A percentile compares a stretch with the other conserved stretches of the same genome.
Conservation (phyloP, 2,113 vertebrate genomes). For the Passer domesticus region DNA sequence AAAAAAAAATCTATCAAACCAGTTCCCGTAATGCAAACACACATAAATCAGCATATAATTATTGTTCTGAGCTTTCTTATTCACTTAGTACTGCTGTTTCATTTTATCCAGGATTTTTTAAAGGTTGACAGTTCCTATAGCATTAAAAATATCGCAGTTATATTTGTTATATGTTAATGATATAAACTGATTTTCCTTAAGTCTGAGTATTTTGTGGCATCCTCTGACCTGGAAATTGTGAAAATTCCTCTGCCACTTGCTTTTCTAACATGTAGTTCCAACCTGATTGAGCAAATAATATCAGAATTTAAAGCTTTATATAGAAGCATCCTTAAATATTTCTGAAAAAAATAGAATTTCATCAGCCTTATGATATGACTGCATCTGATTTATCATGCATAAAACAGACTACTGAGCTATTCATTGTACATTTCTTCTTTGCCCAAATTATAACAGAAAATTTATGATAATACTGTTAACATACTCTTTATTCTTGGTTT, state of each 20-base stretch:
- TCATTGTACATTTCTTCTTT: background rate
- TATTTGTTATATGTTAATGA: background rate
- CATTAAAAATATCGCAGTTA: background rate
- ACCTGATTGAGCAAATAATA: background rate
- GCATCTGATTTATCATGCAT: background rate
- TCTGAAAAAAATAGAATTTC: background rate
- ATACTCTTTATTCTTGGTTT: background rate
- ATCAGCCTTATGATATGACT: background rate
- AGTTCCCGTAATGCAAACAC: background rate
- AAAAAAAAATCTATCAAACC: background rate
- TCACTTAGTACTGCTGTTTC: background rate
- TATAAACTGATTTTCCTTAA: background rate
- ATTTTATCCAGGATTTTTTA: background rate
- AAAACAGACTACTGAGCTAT: background rate
- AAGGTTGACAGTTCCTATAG: background rate
- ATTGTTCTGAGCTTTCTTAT: background rate
- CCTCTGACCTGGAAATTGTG: background rate
- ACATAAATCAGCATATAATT: background rate
- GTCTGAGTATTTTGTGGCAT: background rate
- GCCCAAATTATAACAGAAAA: background rate
- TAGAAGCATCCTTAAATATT: background rate
- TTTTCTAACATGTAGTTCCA: background rate
- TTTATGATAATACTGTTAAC: background rate
- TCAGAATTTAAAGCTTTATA: background rate
- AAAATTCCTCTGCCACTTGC: background rate